phyloP scores from a whole-genome alignment of 2,888 invertebrate species.

The Bombyx huttoni region DNA sequence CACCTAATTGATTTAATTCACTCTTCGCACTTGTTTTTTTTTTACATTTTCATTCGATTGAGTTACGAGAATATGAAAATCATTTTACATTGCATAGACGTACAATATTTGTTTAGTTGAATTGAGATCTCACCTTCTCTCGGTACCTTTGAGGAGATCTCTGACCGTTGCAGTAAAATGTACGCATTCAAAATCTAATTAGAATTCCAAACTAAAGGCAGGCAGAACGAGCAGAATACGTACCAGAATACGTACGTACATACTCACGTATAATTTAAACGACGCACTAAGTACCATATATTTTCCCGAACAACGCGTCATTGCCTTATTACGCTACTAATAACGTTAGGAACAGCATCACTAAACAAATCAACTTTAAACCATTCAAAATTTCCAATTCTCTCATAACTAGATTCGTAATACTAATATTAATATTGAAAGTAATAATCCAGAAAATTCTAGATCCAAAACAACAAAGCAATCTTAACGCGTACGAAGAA shows the following conservation, averaged over 20 bases:
- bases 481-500: background rate
- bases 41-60: too few species aligned
- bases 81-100: too few species aligned
- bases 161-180: too few species aligned
- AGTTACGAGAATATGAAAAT: too few species aligned
- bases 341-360: slow-evolving; percentile 11
- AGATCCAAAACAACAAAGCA: background rate
- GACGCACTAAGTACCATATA: slow-evolving; percentile 8
- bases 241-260: background rate
- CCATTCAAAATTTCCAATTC: too few species aligned
- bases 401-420: too few species aligned
- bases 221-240: background rate
- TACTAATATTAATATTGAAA: background rate
- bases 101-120: too few species aligned
- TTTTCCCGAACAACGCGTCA: slow-evolving; percentile 24
- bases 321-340: slow-evolving; percentile 31
- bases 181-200: too few species aligned
- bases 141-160: too few species aligned
- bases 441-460: background rate
- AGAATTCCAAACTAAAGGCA: background rate
- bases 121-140: too few species aligned
- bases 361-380: too few species aligned
- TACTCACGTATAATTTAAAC: background rate
- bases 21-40: too few species aligned
- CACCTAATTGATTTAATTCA: background rate